Evolutionary conservation across 2,113 vertebrate species (phyloP).

Genomic region (Misgurnus mizolepis): DNA sequence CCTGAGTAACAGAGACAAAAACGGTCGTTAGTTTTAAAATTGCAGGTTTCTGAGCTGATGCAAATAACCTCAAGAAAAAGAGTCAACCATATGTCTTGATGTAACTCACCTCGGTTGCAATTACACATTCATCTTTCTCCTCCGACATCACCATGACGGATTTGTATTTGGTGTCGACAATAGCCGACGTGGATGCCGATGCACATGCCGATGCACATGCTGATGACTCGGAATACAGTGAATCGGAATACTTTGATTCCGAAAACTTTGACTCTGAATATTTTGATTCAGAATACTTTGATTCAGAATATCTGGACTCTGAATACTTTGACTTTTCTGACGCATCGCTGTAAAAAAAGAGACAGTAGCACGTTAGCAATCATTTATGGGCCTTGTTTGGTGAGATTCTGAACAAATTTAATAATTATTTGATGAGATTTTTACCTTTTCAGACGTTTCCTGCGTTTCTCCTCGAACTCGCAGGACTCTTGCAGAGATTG

Average conservation of each 20-base stretch:
- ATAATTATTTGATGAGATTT: not conserved
- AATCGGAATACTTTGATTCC: constrained; percentile 54
- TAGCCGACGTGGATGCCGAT: constrained; percentile 75
- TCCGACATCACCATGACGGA: constrained; percentile 97
- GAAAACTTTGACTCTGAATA: constrained; percentile 52
- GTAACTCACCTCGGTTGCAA: constrained; percentile 93
- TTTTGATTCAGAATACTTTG: constrained; percentile 62
- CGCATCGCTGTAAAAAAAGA: constrained; percentile 75
- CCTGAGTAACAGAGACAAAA: constrained; percentile 69
- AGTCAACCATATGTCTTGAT: not conserved
- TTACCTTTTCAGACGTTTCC: constrained; percentile 87
- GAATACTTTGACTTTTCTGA: constrained; percentile 83
- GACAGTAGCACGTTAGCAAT: constrained; percentile 4
- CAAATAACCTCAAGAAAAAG: not conserved
- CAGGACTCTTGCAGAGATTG: constrained; percentile 76
- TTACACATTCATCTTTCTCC: constrained; percentile 96
- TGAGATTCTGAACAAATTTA: not conserved
- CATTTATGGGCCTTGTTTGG: not conserved
- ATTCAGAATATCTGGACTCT: constrained; percentile 67
- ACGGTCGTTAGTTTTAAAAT: constrained; percentile 10
- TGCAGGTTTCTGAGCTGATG: not conserved
- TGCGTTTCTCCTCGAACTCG: constrained; percentile 75
- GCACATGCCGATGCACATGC: constrained; percentile 52
- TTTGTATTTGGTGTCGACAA: constrained; percentile 97
- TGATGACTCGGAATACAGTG: constrained; percentile 54